Percentiles rank a stretch among this genome's conserved stretches.
Conservation (phyloP, 2,888 invertebrate species). For the Caenorhabditis auriculariae region DNA sequence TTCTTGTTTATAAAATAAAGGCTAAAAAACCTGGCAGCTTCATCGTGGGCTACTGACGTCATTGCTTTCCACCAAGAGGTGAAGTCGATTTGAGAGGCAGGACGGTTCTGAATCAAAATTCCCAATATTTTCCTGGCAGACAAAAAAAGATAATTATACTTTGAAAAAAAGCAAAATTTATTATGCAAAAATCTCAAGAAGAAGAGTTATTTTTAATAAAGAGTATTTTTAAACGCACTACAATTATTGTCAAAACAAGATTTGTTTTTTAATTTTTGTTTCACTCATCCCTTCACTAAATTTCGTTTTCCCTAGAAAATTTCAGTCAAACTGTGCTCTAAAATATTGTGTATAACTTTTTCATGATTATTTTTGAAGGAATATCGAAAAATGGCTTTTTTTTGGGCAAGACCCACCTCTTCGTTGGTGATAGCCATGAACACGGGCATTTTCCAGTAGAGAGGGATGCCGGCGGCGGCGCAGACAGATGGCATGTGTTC, state of each 20-base stretch:
- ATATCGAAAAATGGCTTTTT: too few relatives aligned
- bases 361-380: background rate
- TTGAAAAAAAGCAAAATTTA: too few relatives aligned
- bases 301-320: too few relatives aligned
- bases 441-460: conserved; percentile 96
- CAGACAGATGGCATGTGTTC: conserved; percentile 63
- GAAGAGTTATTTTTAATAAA: too few relatives aligned
- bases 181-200: too few relatives aligned
- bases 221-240: too few relatives aligned
- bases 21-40: conserved; percentile 49
- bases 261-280: too few relatives aligned
- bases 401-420: conserved; percentile 52
- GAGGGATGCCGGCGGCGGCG: conserved; percentile 85
- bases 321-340: background rate
- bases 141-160: too few relatives aligned
- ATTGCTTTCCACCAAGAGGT: conserved; percentile 52
- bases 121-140: too few relatives aligned
- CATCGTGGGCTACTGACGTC: conserved; percentile 59
- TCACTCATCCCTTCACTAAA: too few relatives aligned
- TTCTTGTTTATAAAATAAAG: background rate
- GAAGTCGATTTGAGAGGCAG: conserved; percentile 39
- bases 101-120: conserved; percentile 31
- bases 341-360: background rate
- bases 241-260: too few relatives aligned
- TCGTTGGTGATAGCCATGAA: conserved; percentile 70